Percentiles rank a stretch among this genome's conserved stretches.
phyloP scores from a whole-genome alignment of 1,140 invertebrate species.

The Glomeris maerens region DNA sequence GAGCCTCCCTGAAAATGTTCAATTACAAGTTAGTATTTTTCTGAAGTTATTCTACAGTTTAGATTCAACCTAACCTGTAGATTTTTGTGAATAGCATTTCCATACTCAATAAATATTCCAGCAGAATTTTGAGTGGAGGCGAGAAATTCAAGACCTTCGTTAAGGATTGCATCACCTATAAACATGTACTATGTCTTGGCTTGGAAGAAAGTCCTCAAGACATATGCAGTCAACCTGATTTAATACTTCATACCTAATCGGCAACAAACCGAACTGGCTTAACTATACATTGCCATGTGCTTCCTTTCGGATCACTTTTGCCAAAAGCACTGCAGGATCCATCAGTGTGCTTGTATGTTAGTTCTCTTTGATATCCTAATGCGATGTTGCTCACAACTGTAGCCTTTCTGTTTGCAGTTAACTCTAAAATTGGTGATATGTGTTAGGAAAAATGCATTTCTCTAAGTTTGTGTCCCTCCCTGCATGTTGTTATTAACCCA shows the following conservation, averaged over 20 bases:
- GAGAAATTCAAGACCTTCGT: slow-evolving; percentile 63
- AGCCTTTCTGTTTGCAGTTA: slow-evolving; percentile 26
- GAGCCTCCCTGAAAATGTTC: too few relatives aligned
- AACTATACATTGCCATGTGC: too few relatives aligned
- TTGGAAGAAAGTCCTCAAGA: slow-evolving; percentile 72
- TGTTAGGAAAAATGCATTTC: too few relatives aligned
- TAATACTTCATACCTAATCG: too few relatives aligned
- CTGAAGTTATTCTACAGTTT: too few relatives aligned
- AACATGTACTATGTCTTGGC: slow-evolving; percentile 63
- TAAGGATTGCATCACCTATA: slow-evolving; percentile 55
- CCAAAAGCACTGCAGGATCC: slow-evolving; percentile 94
- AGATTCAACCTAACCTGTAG: slow-evolving; percentile 55
- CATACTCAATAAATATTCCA: slow-evolving; percentile 65
- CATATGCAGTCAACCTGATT: slow-evolving; percentile 94
- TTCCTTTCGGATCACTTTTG: slow-evolving; percentile 58
- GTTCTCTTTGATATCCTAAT: slow-evolving; percentile 74
- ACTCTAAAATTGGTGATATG: slow-evolving; percentile 35
- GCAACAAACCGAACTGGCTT: too few relatives aligned
- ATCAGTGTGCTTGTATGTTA: slow-evolving; percentile 75
- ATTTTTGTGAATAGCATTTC: slow-evolving; percentile 57
- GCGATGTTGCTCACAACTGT: slow-evolving; percentile 36
- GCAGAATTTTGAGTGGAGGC: slow-evolving; percentile 61
- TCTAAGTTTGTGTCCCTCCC: too few relatives aligned
- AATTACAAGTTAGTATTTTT: too few relatives aligned
- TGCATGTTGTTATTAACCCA: too few relatives aligned